Evolutionary conservation across 1,140 invertebrate genomes (phyloP).

Genomic region (Leptinotarsa defecta): DNA sequence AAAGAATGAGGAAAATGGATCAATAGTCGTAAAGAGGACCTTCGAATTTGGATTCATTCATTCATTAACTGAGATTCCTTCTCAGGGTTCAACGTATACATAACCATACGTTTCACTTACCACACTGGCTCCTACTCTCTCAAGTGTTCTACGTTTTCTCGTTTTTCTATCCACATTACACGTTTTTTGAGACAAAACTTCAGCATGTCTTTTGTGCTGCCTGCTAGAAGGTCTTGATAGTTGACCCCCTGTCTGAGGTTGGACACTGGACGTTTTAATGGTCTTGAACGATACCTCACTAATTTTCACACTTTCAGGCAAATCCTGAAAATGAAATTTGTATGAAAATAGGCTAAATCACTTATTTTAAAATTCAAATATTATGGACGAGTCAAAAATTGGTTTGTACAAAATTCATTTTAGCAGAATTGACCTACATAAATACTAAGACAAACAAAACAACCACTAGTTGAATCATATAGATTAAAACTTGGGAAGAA

Average conservation of each 20-base stretch:
- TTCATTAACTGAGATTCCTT: no score
- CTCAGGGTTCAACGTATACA: no score
- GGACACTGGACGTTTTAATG: slow-evolving; percentile 18
- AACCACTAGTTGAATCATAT: no score
- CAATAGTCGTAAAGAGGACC: no score
- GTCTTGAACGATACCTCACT: slow-evolving; percentile 39
- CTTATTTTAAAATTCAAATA: no score
- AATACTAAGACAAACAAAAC: no score
- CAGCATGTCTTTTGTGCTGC: slow-evolving; percentile 46
- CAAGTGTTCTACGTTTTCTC: slow-evolving; percentile 61
- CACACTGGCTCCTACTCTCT: slow-evolving; percentile 61
- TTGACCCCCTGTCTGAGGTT: neutral
- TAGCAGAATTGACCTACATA: no score
- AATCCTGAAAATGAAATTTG: slow-evolving; percentile 41
- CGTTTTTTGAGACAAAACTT: slow-evolving; percentile 36
- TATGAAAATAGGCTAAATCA: no score
- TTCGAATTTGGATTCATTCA: no score
- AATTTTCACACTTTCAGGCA: slow-evolving; percentile 47
- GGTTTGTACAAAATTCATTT: no score
- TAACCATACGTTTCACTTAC: slow-evolving; percentile 54
- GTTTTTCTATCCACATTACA: slow-evolving; percentile 53
- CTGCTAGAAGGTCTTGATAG: slow-evolving; percentile 42
- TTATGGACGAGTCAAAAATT: no score
- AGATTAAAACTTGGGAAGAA: no score
- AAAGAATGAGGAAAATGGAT: slow-evolving; percentile 28